Percentiles rank a stretch among this genome's conserved stretches.
phyloP scores from a whole-genome alignment of 2,113 vertebrate species.

The Notothenia coriiceps region DNA sequence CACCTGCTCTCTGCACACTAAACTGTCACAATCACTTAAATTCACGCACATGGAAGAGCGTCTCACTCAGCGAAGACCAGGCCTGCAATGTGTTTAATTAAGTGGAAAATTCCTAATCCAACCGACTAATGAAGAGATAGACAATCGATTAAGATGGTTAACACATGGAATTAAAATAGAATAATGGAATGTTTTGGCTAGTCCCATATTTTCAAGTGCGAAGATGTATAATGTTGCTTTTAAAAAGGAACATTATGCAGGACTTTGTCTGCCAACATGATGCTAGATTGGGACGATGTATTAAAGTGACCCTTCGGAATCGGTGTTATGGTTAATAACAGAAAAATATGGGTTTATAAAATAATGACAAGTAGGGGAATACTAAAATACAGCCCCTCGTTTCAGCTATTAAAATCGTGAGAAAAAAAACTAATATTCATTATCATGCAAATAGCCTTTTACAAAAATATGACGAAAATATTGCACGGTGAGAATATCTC shows the following conservation, averaged over 20 bases:
- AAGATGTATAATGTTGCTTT: not conserved
- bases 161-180: slow-evolving; percentile 35
- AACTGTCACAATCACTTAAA: slow-evolving; percentile 85
- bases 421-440: too few relatives aligned
- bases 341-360: not conserved
- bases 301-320: not conserved
- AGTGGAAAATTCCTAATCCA: slow-evolving; percentile 78
- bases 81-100: slow-evolving; percentile 70
- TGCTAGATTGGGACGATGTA: not conserved
- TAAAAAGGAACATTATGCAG: not conserved
- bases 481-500: not conserved
- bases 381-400: not conserved
- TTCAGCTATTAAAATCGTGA: not conserved
- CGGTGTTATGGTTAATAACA: not conserved
- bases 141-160: slow-evolving; percentile 71
- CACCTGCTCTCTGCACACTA: slow-evolving; percentile 84
- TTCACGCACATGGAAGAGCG: slow-evolving; percentile 69
- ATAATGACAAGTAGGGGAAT: not conserved
- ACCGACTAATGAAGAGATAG: slow-evolving; percentile 73
- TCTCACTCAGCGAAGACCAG: slow-evolving; percentile 62
- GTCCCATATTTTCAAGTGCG: not conserved
- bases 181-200: not conserved
- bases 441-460: not conserved
- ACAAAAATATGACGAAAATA: not conserved
- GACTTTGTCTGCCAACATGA: not conserved